These are phyloP conservation scores for Chamaea fasciata DNA, from an alignment of 2,113 vertebrate species.

Conservation along the genomic window DNA sequence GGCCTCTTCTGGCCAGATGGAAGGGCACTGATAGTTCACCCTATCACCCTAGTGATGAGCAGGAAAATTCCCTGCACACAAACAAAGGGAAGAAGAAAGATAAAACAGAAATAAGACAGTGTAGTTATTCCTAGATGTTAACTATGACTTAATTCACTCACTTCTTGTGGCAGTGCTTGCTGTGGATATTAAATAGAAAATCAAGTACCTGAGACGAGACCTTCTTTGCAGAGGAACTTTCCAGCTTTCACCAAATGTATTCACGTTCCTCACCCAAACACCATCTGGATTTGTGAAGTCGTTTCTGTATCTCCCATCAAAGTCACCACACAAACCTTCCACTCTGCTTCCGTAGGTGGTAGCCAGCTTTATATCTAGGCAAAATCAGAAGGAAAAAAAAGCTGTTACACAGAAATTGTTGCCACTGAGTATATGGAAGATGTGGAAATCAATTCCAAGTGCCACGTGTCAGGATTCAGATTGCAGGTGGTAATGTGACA, in stretches of 20 bases:
- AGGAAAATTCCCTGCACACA: neutral
- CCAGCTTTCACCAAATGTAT: slow-evolving; percentile 81
- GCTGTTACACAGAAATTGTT: neutral
- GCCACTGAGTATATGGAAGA: neutral
- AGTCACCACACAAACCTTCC: slow-evolving; percentile 81
- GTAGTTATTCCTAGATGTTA: neutral
- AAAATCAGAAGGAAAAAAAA: neutral
- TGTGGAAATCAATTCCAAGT: neutral
- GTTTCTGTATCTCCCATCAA: slow-evolving; percentile 70
- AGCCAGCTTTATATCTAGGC: slow-evolving; percentile 76
- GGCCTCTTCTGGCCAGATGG: neutral
- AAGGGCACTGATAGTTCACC: neutral
- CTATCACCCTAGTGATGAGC: neutral
- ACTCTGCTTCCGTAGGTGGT: slow-evolving; percentile 69
- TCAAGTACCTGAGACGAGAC: slow-evolving; percentile 47
- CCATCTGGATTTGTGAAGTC: slow-evolving; percentile 75
- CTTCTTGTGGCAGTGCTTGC: neutral
- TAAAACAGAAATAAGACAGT: neutral
- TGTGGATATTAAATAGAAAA: neutral
- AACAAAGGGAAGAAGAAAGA: neutral
- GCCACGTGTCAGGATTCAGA: neutral
- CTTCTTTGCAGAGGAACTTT: slow-evolving; percentile 52
- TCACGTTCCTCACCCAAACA: slow-evolving; percentile 36
- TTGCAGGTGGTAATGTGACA: neutral
- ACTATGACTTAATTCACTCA: neutral